Evolutionary conservation across 2,888 invertebrate species (phyloP), one percentile per base, ranked within the genome.

Genomic region (Oxytorus armatus): DNA sequence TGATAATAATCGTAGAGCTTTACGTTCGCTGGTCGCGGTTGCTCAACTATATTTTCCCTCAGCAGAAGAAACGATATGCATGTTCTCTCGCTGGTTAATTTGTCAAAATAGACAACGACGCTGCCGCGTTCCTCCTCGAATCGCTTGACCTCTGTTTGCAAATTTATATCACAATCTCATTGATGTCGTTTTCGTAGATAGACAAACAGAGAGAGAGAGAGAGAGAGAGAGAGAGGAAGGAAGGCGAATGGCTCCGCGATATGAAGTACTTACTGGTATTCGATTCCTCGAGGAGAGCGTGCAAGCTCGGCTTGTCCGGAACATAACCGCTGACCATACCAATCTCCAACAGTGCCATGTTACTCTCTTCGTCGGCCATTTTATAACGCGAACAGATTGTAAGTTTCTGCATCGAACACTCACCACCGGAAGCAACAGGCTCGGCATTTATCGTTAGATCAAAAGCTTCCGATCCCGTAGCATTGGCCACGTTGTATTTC

Each of bases 1-100:
- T 93, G 93, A 86, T 95, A 96, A 85, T 96, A 96, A 90, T 96
- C 95, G 61, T 93, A 93, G 0, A 95, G 88, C 75, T 93, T 93
- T 1, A 93, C 93, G 79, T 93, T 92, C 0, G 94, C 94, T 0
- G 95, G 93, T 21, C 92, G 90, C 7, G 92, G 90, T 63, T 91
- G 89, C 79, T 93, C 93, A 1, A 94, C 92, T 10, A 92, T 84
- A 29, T 90, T 89, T 80, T 93, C 92, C 78, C 93, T 92, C 42
- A 53, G 29, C 14, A 51, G 21, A 36, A 91, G 90, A 83, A 94
- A 93, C 1, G 92, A 91, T 18, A 93, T 88, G 79, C 94, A 94
- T 0, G 92, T 90, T 77, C 91, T 90, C 59, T 92, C 90, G 7
- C 90, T 89, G 4, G 92, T 92, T 4, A 94, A 83, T 82, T 93